Percentiles rank a stretch among this genome's conserved stretches.
These are phyloP conservation scores for Ericerus pela DNA, from an alignment of 1,140 invertebrate species.

Conservation along the genomic window DNA sequence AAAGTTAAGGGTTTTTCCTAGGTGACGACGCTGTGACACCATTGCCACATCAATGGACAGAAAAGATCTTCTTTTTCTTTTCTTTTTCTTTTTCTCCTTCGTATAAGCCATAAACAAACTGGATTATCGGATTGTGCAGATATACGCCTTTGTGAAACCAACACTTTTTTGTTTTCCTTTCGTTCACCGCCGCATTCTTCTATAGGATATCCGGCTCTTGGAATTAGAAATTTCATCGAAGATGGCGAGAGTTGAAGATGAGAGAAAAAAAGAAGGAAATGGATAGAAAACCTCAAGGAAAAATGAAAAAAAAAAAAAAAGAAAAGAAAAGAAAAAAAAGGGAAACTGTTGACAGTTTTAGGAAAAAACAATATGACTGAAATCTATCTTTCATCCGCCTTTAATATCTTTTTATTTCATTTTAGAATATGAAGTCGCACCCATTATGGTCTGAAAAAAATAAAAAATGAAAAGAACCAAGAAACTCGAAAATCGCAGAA, in stretches of 20 bases:
- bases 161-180: neutral
- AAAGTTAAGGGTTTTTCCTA: slow-evolving; percentile 5
- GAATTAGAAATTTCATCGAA: slow-evolving; percentile 5
- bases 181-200: no score
- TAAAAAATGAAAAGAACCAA: no score
- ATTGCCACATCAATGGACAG: slow-evolving; percentile 2
- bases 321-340: no score
- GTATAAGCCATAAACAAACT: slow-evolving; percentile 10
- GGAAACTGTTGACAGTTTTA: no score
- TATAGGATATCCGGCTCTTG: slow-evolving; percentile 6
- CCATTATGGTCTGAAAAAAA: no score
- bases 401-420: neutral
- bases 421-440: no score
- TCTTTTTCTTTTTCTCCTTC: no score
- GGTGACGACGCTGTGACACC: neutral
- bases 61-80: slow-evolving; percentile 7
- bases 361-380: neutral
- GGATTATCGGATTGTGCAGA: slow-evolving; percentile 10
- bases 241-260: no score
- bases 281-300: no score
- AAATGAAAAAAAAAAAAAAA: no score
- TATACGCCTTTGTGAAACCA: neutral
- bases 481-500: no score
- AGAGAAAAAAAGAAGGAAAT: slow-evolving; percentile 9
- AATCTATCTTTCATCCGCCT: neutral